Conservation (phyloP, 2,113 vertebrate species). For the Pluvianellus socialis region DNA sequence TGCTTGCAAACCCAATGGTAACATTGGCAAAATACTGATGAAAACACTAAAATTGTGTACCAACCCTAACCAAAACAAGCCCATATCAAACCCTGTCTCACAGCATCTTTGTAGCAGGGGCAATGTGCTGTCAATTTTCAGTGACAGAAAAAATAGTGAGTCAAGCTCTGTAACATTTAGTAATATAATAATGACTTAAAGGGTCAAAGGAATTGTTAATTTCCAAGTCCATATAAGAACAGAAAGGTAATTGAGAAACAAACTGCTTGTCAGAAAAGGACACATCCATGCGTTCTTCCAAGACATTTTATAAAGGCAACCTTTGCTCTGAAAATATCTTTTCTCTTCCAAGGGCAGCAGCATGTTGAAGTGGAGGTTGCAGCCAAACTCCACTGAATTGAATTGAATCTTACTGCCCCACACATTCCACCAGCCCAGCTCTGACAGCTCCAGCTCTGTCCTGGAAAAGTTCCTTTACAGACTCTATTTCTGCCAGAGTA, state of each 20-base stretch:
- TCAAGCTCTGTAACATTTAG: conserved; percentile 10
- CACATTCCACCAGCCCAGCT: not conserved
- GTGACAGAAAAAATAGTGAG: fast-evolving
- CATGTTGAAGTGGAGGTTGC: not conserved
- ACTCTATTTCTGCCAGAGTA: not conserved
- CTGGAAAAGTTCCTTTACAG: not conserved
- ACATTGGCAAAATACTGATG: conserved; percentile 43
- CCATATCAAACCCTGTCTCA: not conserved
- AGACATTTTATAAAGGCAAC: not conserved
- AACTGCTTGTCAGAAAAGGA: not conserved
- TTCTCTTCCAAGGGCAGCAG: not conserved
- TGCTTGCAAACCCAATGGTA: not conserved
- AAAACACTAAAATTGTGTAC: conserved; percentile 43
- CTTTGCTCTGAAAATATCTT: conserved; percentile 8
- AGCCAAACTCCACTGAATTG: not conserved
- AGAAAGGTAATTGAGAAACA: not conserved
- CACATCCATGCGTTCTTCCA: not conserved
- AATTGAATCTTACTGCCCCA: not conserved
- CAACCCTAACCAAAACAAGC: not conserved
- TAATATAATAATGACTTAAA: conserved; percentile 6
- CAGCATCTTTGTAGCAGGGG: not conserved
- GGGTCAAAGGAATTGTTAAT: not conserved
- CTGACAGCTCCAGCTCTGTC: not conserved
- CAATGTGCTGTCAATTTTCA: not conserved
- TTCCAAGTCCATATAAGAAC: not conserved